Percentiles rank a stretch among this genome's conserved stretches.
Evolutionary conservation across 2,797 vertebrate genomes (phyloP).

Genomic region (Acanthiza pusilla): DNA sequence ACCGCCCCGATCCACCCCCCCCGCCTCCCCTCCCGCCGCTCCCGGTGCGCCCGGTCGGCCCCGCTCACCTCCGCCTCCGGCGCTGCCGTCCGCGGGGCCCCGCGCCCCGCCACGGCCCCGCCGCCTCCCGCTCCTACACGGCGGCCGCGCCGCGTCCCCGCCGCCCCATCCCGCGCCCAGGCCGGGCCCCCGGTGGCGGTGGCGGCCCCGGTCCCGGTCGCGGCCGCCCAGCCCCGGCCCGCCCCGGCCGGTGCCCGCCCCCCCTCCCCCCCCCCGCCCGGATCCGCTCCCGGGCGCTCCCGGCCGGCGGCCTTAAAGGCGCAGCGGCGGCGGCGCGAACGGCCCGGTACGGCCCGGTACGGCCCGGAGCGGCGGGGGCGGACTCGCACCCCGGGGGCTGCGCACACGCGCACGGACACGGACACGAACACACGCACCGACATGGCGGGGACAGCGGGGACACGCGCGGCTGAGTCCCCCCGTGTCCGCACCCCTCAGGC

Average conservation of each 20-base stretch:
- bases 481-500: not conserved
- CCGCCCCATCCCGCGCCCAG: slow-evolving; percentile 36
- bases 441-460: not conserved
- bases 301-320: slow-evolving; percentile 15
- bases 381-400: not conserved
- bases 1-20: not conserved
- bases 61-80: slow-evolving; percentile 1
- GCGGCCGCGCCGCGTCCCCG: not conserved
- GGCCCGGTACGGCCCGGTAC: not conserved
- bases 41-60: slow-evolving; percentile 43
- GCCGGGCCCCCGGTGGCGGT: slow-evolving; percentile 45
- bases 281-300: not conserved
- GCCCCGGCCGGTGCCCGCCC: not conserved
- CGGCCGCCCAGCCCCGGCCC: not conserved
- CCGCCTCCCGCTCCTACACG: not conserved
- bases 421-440: not conserved
- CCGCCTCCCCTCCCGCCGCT: not conserved
- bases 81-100: not conserved
- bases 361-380: not conserved
- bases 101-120: not conserved
- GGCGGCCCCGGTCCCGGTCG: not conserved
- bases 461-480: not conserved
- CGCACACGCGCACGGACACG: not conserved
- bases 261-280: not conserved
- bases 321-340: not conserved